These are phyloP conservation scores for Sturnira hondurensis DNA, from an alignment of 2,113 vertebrate genomes.

Conservation along the genomic window DNA sequence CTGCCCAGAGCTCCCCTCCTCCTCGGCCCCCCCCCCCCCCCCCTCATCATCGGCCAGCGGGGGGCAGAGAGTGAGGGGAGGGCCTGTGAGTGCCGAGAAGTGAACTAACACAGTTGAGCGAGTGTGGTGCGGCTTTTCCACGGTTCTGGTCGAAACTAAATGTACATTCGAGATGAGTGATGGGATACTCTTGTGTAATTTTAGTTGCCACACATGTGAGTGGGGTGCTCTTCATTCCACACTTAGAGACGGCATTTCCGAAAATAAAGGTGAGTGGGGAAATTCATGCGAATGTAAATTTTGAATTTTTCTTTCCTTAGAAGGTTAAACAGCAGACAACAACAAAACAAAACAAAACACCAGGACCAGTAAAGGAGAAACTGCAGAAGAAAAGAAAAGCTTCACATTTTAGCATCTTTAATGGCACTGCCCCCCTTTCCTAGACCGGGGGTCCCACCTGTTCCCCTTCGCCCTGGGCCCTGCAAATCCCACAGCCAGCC, in stretches of 20 bases:
- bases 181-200: too few relatives aligned
- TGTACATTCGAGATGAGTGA: fast-evolving
- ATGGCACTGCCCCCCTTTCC: not conserved
- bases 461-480: not conserved
- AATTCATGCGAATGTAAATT: not conserved
- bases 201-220: not conserved
- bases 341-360: not conserved
- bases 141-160: not conserved
- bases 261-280: not conserved
- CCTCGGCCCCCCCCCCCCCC: too few relatives aligned
- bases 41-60: not conserved
- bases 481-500: not conserved
- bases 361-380: not conserved
- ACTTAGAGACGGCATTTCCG: not conserved
- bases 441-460: not conserved
- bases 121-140: not conserved
- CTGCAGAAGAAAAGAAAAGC: not conserved
- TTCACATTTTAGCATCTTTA: not conserved
- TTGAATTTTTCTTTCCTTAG: not conserved
- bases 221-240: not conserved
- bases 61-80: not conserved
- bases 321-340: not conserved
- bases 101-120: not conserved
- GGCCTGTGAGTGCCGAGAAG: not conserved
- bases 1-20: not conserved